phyloP scores from a whole-genome alignment of 2,113 vertebrate genomes.

The Asarcornis scutulata region DNA sequence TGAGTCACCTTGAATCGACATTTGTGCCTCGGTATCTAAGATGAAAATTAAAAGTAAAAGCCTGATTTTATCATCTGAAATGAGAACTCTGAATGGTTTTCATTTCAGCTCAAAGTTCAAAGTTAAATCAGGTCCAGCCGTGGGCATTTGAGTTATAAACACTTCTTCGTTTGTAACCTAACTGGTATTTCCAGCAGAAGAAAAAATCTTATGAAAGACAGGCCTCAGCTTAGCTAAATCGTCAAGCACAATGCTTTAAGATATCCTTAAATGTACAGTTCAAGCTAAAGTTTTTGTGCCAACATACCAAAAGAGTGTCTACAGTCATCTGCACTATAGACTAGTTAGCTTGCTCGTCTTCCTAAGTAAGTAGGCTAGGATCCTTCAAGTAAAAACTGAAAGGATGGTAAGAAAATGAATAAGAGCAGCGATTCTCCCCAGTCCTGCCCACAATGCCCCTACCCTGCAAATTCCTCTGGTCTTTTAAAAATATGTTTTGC shows the following conservation, averaged over 20 bases:
- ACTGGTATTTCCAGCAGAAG: background rate
- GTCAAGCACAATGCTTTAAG: background rate
- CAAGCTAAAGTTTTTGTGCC: background rate
- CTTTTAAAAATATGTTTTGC: background rate
- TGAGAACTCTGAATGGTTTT: background rate
- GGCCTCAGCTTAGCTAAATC: background rate
- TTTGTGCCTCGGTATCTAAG: background rate
- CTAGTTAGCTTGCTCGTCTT: background rate
- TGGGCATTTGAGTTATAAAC: background rate
- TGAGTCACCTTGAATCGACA: background rate
- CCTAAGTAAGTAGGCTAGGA: background rate
- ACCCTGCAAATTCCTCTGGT: background rate
- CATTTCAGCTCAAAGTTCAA: background rate
- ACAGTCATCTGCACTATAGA: background rate
- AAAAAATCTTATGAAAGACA: background rate
- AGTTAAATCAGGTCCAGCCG: slow-evolving; percentile 10
- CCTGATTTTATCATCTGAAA: slow-evolving; percentile 6
- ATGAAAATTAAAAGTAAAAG: background rate
- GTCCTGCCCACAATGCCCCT: background rate
- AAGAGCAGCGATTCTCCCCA: background rate
- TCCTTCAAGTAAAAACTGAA: background rate
- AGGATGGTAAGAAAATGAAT: background rate
- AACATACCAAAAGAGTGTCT: background rate
- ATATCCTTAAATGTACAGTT: background rate
- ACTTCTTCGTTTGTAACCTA: slow-evolving; percentile 5